phyloP scores from a whole-genome alignment of 2,888 invertebrate genomes.

The Parascotia fuliginaria region DNA sequence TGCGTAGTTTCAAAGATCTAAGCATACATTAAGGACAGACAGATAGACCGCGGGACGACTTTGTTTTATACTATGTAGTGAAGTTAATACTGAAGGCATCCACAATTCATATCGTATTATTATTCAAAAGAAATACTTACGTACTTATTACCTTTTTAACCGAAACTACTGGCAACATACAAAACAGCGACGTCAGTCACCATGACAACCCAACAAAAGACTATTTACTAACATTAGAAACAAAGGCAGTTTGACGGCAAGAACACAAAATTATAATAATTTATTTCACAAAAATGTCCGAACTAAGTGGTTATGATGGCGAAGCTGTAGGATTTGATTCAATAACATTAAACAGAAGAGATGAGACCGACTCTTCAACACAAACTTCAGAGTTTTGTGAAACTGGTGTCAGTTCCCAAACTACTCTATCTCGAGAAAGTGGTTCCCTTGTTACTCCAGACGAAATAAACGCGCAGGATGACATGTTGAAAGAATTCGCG shows the following conservation, averaged over 20 bases:
- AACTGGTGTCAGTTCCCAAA: conserved; percentile 57
- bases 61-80: no score
- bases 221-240: conserved; percentile 34
- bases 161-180: conserved; percentile 25
- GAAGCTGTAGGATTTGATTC: conserved; percentile 73
- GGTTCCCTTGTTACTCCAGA: conserved; percentile 58
- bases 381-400: conserved; percentile 68
- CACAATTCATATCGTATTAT: no score
- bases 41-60: no score
- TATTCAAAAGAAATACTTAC: no score
- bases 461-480: conserved; percentile 57
- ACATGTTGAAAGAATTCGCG: conserved; percentile 57
- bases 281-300: conserved; percentile 55
- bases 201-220: conserved; percentile 40
- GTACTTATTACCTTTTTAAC: background rate
- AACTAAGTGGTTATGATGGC: conserved; percentile 72
- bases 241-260: background rate
- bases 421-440: conserved; percentile 50
- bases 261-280: conserved; percentile 3
- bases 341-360: conserved; percentile 44
- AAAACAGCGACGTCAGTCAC: conserved; percentile 14
- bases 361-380: conserved; percentile 52
- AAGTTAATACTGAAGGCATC: no score
- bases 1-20: no score
- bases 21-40: no score